These are phyloP conservation scores for Spinus pinus DNA, from an alignment of 2,797 vertebrate species.

Conservation along the genomic window DNA sequence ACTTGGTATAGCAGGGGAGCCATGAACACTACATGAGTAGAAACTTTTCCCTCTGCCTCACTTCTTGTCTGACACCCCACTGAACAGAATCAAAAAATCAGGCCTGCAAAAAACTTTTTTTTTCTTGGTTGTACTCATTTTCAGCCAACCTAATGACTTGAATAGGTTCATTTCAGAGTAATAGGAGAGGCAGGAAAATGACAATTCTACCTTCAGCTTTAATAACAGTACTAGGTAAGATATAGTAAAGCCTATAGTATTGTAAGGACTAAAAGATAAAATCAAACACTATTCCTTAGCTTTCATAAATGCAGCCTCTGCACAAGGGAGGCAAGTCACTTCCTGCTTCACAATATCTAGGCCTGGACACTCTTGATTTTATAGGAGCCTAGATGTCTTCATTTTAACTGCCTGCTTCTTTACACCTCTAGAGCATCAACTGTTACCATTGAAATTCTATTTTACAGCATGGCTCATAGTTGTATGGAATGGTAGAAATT, in stretches of 20 bases:
- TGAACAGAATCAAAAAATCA: background rate
- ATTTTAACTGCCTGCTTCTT: background rate
- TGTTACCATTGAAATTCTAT: background rate
- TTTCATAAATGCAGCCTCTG: background rate
- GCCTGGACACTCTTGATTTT: background rate
- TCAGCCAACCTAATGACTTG: background rate
- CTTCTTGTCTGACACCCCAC: background rate
- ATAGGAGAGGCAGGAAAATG: background rate
- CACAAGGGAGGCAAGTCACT: background rate
- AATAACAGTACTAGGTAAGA: background rate
- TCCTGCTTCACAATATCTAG: background rate
- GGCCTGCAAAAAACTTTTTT: background rate
- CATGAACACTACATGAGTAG: background rate
- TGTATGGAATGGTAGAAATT: background rate
- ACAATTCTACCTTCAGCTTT: background rate
- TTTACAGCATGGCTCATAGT: background rate
- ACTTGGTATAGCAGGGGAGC: background rate
- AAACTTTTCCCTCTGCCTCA: background rate
- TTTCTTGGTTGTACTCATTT: background rate
- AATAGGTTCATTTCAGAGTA: background rate
- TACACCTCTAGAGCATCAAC: background rate
- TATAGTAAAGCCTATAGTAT: fast-evolving
- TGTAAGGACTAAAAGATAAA: background rate
- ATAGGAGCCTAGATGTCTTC: background rate
- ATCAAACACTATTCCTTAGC: background rate